These are phyloP conservation scores for Tricholauxania praeusta DNA, from an alignment of 2,888 invertebrate species.

Conservation along the genomic window DNA sequence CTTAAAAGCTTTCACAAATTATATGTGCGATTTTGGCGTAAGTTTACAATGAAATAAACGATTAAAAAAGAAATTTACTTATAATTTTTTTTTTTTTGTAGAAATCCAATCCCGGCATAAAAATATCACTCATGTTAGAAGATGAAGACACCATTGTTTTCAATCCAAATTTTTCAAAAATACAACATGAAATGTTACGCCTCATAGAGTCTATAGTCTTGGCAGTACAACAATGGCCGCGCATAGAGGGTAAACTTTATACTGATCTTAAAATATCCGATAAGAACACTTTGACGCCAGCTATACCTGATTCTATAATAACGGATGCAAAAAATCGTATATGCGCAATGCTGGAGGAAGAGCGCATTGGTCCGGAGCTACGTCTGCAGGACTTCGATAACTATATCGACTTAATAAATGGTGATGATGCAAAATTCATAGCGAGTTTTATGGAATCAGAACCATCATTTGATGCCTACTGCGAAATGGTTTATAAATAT, in stretches of 20 bases:
- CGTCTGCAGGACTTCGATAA: slow-evolving; percentile 84
- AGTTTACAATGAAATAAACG: slow-evolving; percentile 29
- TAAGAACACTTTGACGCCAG: slow-evolving; percentile 70
- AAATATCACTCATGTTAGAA: slow-evolving; percentile 62
- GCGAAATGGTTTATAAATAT: slow-evolving; percentile 73
- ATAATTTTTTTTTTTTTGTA: slow-evolving; percentile 55
- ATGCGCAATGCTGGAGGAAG: slow-evolving; percentile 75
- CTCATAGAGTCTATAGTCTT: slow-evolving; percentile 82
- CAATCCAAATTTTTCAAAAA: slow-evolving; percentile 81
- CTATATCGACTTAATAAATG: slow-evolving; percentile 81
- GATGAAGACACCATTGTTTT: slow-evolving; percentile 74
- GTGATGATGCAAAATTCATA: slow-evolving; percentile 72
- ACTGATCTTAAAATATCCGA: slow-evolving; percentile 59
- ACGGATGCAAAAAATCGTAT: slow-evolving; percentile 74
- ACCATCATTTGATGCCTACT: slow-evolving; percentile 76
- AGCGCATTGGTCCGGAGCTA: slow-evolving; percentile 80
- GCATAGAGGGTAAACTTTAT: slow-evolving; percentile 81
- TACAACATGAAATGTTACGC: slow-evolving; percentile 77
- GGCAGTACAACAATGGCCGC: slow-evolving; percentile 78
- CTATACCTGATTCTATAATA: slow-evolving; percentile 79
- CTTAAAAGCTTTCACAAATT: slow-evolving; percentile 81
- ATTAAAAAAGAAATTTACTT: not conserved
- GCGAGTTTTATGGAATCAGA: slow-evolving; percentile 76
- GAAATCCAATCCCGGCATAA: slow-evolving; percentile 78
- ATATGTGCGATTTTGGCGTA: slow-evolving; percentile 83